Percentiles rank a stretch among this genome's conserved stretches.
These are phyloP conservation scores for Therioaphis trifolii DNA, from an alignment of 2,888 invertebrate genomes.

Conservation along the genomic window DNA sequence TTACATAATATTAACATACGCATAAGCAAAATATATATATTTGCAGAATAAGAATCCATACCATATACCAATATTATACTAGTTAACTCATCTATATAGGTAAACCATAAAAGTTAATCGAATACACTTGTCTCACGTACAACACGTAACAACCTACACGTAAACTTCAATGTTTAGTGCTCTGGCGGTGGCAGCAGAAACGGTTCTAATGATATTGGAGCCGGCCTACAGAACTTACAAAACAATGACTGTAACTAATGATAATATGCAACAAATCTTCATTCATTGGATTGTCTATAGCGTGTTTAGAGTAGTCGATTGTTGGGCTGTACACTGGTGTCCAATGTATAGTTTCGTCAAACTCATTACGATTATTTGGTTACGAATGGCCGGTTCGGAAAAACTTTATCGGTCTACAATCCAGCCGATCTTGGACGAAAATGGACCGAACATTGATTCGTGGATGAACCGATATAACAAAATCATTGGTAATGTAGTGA, in stretches of 20 bases:
- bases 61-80: too few species aligned
- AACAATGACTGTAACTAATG: too few species aligned
- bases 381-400: not conserved
- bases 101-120: too few species aligned
- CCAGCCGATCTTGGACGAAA: not conserved
- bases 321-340: not conserved
- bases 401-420: not conserved
- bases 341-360: not conserved
- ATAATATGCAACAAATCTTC: too few species aligned
- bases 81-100: too few species aligned
- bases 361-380: not conserved
- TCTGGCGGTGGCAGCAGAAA: not conserved
- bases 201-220: not conserved
- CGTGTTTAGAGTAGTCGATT: not conserved
- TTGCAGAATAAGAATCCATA: too few species aligned
- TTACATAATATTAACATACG: too few species aligned
- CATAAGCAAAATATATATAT: too few species aligned
- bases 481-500: not conserved
- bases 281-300: conserved; percentile 2
- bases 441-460: not conserved
- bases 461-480: not conserved
- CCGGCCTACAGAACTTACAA: conserved; percentile 18
- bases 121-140: too few species aligned
- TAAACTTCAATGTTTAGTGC: too few species aligned
- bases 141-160: too few species aligned